Evolutionary conservation across 2,888 invertebrate species (phyloP), one percentile per base, ranked within the genome.

Genomic region (Cantharis rustica): DNA sequence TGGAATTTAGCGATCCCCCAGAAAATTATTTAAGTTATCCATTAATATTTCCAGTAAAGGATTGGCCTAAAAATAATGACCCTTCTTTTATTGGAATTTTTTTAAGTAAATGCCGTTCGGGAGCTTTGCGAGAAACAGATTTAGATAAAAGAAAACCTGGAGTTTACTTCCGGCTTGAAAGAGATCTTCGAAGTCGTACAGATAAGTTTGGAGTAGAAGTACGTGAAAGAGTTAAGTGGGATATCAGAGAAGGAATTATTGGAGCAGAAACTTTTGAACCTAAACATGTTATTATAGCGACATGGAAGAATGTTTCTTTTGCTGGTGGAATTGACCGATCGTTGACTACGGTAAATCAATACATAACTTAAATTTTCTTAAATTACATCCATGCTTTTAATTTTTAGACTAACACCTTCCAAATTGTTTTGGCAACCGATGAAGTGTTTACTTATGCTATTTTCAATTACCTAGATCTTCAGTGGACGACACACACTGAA

Each of bases 261-360:
- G 98, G 98, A 0, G 94, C 97, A 0, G 95, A 96, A 64, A 93
- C 94, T 2, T 99, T 98, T 89, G 91, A 93, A 81, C 97, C 98
- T 0, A 96, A 97, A 85, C 97, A 97, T 85, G 96, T 94, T 3
- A 90, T 96, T 76, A 95, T 97, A 78, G 92, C 96, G 73, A 98
- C 98, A 0, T 99, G 98, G 99, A 96, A 96, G 88, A 98, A 98
- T 88, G 94, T 98, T 89, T 95, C 97, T 0, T 97, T 97, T 86
- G 93, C 95, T 84, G 97, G 97, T 71, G 97, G 97, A 81, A 95
- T 95, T 82, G 93, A 93, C 80, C 93, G 94, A 86, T 92, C 95
- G 0, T 88, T 95, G 15, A 93, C 89, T 85, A 91, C 89, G 89
- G 94, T 66, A 66, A 63, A 10, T n/a, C 9, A n/a, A 11, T 47